Conservation (phyloP, 2,888 invertebrate genomes). For the Lasioglossum figueresi region DNA sequence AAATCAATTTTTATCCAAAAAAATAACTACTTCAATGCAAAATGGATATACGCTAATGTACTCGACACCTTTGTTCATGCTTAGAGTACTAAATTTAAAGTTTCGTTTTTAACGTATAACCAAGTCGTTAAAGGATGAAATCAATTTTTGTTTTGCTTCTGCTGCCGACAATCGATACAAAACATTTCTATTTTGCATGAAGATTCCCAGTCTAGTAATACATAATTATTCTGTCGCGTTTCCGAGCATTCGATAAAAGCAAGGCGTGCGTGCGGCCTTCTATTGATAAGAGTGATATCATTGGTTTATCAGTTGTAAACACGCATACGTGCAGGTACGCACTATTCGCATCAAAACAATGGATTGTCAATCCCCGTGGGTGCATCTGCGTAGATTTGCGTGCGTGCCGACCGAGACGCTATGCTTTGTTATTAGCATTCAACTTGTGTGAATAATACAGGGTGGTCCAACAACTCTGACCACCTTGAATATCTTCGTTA, state of each 20-base stretch:
- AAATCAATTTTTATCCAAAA: no score
- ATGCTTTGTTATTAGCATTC: not conserved
- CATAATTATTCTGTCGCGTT: constrained; percentile 2
- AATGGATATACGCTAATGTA: no score
- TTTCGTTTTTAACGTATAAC: no score
- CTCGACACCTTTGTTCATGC: no score
- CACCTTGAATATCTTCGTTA: not conserved
- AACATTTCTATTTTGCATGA: no score
- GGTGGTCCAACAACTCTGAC: not conserved
- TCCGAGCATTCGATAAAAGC: not conserved
- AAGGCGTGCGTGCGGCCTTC: not conserved
- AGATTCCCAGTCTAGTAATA: no score
- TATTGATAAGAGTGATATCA: constrained; percentile 41
- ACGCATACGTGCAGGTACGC: not conserved
- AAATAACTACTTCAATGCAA: no score
- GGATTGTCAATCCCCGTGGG: not conserved
- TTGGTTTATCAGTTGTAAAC: constrained; percentile 8
- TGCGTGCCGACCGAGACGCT: constrained; percentile 12
- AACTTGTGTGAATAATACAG: not conserved
- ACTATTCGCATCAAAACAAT: constrained; percentile 25
- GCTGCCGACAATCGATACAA: no score
- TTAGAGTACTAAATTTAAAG: no score
- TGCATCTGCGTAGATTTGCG: not conserved
- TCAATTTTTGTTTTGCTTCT: no score
- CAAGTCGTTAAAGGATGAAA: no score